Conservation (phyloP, 23 tunicate genomes). For the Phallusia fumigata region DNA sequence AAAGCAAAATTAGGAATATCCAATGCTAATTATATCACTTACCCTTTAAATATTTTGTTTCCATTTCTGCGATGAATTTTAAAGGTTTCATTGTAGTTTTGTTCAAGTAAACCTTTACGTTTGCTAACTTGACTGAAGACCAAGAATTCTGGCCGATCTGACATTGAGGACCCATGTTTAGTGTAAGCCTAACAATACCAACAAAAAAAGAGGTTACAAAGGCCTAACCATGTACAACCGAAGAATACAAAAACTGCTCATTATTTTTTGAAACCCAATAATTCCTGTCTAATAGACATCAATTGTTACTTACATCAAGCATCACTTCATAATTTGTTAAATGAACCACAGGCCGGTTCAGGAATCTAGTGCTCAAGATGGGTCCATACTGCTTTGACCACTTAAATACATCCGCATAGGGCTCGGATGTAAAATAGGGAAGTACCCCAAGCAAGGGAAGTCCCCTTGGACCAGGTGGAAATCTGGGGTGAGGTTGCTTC, state of each 20-base stretch:
- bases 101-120: neutral
- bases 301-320: neutral
- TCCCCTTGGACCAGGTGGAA: neutral
- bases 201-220: no score
- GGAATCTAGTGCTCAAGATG: neutral
- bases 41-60: neutral
- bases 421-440: neutral
- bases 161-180: neutral
- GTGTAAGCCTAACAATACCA: neutral
- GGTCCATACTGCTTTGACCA: constrained; percentile 1
- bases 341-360: neutral
- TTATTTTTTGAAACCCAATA: no score
- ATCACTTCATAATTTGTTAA: neutral
- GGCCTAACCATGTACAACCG: no score
- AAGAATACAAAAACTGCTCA: no score
- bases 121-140: neutral
- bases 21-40: neutral
- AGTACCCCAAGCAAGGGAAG: neutral
- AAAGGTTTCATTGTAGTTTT: neutral
- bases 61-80: neutral
- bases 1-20: neutral
- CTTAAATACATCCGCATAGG: neutral
- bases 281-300: no score
- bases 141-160: neutral
- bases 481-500: neutral